Evolutionary conservation across 2,113 vertebrate species (phyloP).

Genomic region (Boleophthalmus pectinirostris): DNA sequence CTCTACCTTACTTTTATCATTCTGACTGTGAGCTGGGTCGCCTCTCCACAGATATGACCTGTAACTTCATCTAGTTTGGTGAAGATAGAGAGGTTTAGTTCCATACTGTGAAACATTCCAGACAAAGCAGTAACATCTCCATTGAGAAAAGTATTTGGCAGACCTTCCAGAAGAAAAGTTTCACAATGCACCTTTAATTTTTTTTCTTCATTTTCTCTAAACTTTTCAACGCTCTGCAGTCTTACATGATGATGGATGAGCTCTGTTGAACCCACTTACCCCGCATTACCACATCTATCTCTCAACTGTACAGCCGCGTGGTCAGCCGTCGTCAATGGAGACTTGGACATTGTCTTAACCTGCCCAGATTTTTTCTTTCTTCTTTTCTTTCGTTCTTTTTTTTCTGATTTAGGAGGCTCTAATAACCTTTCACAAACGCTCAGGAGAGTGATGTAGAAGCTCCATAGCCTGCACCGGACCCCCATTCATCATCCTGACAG

Average conservation of each 20-base stretch:
- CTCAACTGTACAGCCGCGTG: constrained; percentile 34
- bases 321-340: constrained; percentile 3
- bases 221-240: too few relatives aligned
- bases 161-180: too few relatives aligned
- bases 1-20: too few relatives aligned
- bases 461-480: constrained; percentile 61
- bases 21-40: too few relatives aligned
- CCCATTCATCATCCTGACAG: constrained; percentile 71
- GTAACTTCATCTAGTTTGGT: too few relatives aligned
- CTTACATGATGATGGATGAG: constrained; percentile 65
- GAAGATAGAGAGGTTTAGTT: too few relatives aligned
- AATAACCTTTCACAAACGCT: constrained; percentile 79
- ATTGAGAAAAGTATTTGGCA: too few relatives aligned
- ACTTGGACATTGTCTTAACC: constrained; percentile 10
- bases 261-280: constrained; percentile 55
- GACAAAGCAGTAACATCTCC: too few relatives aligned
- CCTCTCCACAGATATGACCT: too few relatives aligned
- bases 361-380: not conserved
- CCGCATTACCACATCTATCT: constrained; percentile 52
- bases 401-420: constrained; percentile 71
- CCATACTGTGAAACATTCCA: too few relatives aligned
- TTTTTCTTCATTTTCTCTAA: too few relatives aligned
- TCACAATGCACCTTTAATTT: too few relatives aligned
- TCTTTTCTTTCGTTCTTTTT: not conserved
- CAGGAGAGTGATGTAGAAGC: constrained; percentile 69